A percentile compares a stretch with the other conserved stretches of the same genome.
These are phyloP conservation scores for Micropterix aruncella DNA, from an alignment of 2,888 invertebrate genomes.

Conservation along the genomic window DNA sequence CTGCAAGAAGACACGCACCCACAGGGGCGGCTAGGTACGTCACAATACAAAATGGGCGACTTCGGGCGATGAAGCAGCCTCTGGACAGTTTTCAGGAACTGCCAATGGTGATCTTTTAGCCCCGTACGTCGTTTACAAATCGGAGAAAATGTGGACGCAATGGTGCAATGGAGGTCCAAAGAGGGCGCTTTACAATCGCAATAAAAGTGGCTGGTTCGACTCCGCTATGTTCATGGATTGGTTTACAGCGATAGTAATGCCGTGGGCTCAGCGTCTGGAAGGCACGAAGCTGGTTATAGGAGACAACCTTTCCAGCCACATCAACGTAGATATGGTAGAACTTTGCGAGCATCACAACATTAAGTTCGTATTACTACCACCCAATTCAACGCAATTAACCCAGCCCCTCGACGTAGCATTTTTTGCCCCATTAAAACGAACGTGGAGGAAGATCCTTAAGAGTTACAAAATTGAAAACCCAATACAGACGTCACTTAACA, in stretches of 20 bases:
- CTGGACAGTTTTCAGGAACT: too few species aligned
- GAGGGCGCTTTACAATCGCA: too few species aligned
- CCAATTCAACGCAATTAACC: conserved; percentile 12
- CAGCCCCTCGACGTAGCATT: conserved; percentile 12
- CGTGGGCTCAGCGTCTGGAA: conserved; percentile 8
- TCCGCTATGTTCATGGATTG: conserved; percentile 12
- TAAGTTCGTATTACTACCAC: conserved; percentile 11
- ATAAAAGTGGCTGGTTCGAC: too few species aligned
- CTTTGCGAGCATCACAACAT: conserved; percentile 11
- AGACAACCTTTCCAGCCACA: conserved; percentile 13
- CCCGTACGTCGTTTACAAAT: too few species aligned
- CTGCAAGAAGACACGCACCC: too few species aligned
- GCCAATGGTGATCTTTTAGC: too few species aligned
- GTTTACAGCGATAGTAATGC: conserved; percentile 11
- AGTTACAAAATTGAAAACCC: conserved; percentile 12
- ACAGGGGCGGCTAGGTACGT: too few species aligned
- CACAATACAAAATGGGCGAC: too few species aligned
- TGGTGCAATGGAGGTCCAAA: too few species aligned
- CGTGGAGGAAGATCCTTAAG: conserved; percentile 11
- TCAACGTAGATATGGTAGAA: conserved; percentile 10
- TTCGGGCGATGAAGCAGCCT: too few species aligned
- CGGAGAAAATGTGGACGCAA: not conserved
- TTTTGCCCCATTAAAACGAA: conserved; percentile 12
- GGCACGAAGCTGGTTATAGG: conserved; percentile 11
- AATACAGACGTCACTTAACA: conserved; percentile 7